Conservation (phyloP, 2,113 vertebrate species). For the Lagopus muta region DNA sequence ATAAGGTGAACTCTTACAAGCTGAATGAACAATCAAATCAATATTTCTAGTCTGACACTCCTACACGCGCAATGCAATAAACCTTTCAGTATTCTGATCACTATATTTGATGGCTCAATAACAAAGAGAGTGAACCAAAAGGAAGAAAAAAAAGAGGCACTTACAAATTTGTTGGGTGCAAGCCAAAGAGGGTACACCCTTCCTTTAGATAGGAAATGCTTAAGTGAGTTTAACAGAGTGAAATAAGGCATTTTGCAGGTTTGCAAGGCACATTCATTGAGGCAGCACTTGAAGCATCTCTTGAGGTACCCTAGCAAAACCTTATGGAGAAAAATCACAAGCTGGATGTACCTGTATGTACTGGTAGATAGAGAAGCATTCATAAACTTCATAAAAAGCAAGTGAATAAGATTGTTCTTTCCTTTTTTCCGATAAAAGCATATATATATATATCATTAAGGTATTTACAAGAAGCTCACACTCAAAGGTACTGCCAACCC, state of each 20-base stretch:
- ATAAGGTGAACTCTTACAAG: background rate
- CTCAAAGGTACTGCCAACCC: background rate
- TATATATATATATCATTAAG: too few relatives aligned
- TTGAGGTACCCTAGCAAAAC: background rate
- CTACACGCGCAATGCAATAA: background rate
- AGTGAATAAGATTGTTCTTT: too few relatives aligned
- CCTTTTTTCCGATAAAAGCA: too few relatives aligned
- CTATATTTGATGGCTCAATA: background rate
- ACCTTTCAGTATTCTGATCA: background rate
- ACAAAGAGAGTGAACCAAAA: background rate
- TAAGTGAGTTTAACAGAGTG: background rate
- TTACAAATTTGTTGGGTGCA: background rate
- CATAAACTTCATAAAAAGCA: background rate
- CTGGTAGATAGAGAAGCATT: background rate
- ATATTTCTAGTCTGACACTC: background rate
- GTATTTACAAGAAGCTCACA: too few relatives aligned
- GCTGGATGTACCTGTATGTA: background rate
- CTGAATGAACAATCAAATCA: background rate
- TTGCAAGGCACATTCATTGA: background rate
- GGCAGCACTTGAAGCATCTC: background rate
- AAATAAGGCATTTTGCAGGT: background rate
- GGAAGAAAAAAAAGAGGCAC: background rate
- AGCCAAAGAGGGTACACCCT: background rate
- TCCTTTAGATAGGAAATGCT: background rate
- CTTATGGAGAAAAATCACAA: background rate